These are phyloP conservation scores for Allobates femoralis DNA, from an alignment of 2,797 vertebrate species.

Conservation along the genomic window DNA sequence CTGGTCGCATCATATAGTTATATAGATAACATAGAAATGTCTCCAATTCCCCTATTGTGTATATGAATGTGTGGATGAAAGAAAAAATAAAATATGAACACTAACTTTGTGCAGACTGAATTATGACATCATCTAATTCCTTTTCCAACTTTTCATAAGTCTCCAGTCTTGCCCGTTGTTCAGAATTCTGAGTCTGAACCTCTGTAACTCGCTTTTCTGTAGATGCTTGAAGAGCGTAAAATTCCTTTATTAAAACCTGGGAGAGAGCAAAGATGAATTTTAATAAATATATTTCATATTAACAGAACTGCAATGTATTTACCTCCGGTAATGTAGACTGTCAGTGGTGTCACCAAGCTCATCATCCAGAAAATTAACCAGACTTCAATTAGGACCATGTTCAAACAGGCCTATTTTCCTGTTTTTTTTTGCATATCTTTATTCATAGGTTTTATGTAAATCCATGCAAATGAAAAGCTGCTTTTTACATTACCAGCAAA, in stretches of 20 bases:
- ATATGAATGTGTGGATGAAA: neutral
- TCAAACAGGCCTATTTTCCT: too few relatives aligned
- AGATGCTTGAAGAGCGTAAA: constrained; percentile 91
- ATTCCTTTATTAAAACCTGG: constrained; percentile 96
- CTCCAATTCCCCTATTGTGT: neutral
- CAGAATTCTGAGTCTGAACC: constrained; percentile 88
- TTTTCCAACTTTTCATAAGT: constrained; percentile 93
- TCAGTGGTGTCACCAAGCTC: neutral
- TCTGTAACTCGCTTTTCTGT: constrained; percentile 88
- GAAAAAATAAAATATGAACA: constrained; percentile 44
- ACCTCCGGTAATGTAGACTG: neutral
- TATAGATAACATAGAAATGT: neutral
- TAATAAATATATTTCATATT: neutral
- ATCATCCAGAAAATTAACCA: neutral
- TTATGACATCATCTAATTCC: constrained; percentile 93
- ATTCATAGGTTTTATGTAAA: too few relatives aligned
- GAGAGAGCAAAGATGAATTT: neutral
- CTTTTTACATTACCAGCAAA: too few relatives aligned
- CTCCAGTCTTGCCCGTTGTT: constrained; percentile 85
- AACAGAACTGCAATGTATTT: neutral
- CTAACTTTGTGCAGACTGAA: constrained; percentile 96
- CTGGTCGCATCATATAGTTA: too few relatives aligned
- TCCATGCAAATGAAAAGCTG: too few relatives aligned
- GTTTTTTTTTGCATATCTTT: too few relatives aligned
- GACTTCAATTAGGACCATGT: too few relatives aligned